Base-by-base conservation (phyloP, 2,888 invertebrate genomes). In the Eupithecia dodoneata region DNA sequence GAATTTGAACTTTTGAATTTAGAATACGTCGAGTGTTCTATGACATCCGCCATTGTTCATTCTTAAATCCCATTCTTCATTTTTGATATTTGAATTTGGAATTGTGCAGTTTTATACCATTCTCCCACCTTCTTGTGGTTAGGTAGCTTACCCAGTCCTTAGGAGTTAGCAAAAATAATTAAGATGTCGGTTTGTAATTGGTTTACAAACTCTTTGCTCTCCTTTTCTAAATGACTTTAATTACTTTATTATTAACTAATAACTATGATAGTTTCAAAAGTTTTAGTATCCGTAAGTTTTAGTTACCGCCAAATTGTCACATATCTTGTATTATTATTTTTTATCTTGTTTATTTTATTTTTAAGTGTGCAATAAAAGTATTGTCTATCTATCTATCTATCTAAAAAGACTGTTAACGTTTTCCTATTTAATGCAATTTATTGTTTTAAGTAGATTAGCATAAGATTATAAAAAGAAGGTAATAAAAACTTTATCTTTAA, bases 1-100 rank as follows among this genome's bases (percentile, higher is more conserved):
- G 76, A 88, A 88, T 92, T 92, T 69, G 74, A 78, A 76, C 71
- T 71, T 78, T 72, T 89, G 90, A 90, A 42, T 69, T 69, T 69
- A 42, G 67, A 69, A 45, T 44, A 44, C 44, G 67, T 69, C 4
- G n/a, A n/a, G 44, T 69, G 42, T 42, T 69, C 44, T 69, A 69
- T 42, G 44, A 69, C 67, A 44, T 44, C 67, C 67, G 45, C 67
- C 44, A 69, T 69, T 69, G 18, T 69, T 69, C 66, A 66, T 66
- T 44, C 41, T 44, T 15, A 15, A 30, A 65, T 65, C 3, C 41
- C 4, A 44, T 44, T 44, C n/a, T 45, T 44, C 44, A n/a, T 69
- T 69, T 44, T 63, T 4, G 63, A 63, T 63, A 63, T 63, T 63
- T 63, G 18, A 59, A 59, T 59, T 59, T 18, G 59, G 10, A 59